Evolutionary conservation across 2,113 vertebrate genomes (phyloP).

Genomic region (Pachypanchax playfairii): DNA sequence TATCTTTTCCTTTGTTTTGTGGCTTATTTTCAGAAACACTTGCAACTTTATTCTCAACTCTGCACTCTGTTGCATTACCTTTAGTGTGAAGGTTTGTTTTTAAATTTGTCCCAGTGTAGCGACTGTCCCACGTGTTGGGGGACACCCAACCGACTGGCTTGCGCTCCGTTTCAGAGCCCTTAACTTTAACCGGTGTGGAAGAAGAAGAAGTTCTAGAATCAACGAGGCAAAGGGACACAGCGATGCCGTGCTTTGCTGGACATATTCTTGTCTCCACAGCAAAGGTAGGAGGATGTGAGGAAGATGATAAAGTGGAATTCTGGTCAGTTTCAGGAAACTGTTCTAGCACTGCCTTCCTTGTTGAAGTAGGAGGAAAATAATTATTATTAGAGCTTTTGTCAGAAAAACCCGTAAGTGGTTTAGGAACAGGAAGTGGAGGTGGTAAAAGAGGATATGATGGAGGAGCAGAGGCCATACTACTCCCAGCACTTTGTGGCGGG

Average conservation of each 20-base stretch:
- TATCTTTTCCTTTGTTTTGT: constrained; percentile 25
- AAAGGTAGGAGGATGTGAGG: background rate
- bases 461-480: constrained; percentile 61
- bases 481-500: constrained; percentile 42
- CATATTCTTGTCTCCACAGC: constrained; percentile 42
- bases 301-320: constrained; percentile 31
- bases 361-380: constrained; percentile 24
- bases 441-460: constrained; percentile 33
- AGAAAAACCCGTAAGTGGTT: constrained; percentile 30
- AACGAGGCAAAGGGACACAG: constrained; percentile 60
- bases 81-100: constrained; percentile 7
- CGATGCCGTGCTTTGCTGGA: constrained; percentile 74
- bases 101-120: constrained; percentile 35
- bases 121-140: constrained; percentile 74
- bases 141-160: constrained; percentile 66
- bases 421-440: constrained; percentile 42
- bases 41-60: constrained; percentile 22
- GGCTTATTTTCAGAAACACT: constrained; percentile 32
- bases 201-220: constrained; percentile 66
- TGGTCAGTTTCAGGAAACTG: constrained; percentile 19
- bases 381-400: constrained; percentile 19
- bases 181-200: constrained; percentile 76
- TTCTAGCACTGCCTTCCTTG: constrained; percentile 30
- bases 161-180: constrained; percentile 52
- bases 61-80: constrained; percentile 6